A percentile compares a stretch with the other conserved stretches of the same genome.
phyloP scores from a whole-genome alignment of 2,888 invertebrate genomes.

The Limnephilus rhombicus region DNA sequence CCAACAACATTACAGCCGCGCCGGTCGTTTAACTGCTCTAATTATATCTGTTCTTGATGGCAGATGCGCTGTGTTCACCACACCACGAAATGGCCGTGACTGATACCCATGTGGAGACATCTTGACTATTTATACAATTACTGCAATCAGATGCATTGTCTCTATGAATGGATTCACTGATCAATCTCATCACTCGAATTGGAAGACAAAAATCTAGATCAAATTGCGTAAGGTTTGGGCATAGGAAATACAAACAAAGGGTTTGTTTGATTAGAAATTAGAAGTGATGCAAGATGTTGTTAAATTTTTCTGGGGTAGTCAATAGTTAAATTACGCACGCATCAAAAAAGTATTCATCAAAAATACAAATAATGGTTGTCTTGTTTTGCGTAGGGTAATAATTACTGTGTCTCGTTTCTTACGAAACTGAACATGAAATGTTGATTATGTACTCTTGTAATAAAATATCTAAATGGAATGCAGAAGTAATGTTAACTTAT shows the following conservation, averaged over 20 bases:
- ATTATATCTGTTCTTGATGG: background rate
- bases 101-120: conserved; percentile 25
- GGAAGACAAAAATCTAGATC: conserved; percentile 6
- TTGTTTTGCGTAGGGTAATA: background rate
- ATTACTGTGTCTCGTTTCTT: background rate
- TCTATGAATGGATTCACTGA: background rate
- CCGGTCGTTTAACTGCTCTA: background rate
- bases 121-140: conserved; percentile 40
- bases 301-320: background rate
- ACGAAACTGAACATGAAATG: no score
- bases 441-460: no score
- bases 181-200: background rate
- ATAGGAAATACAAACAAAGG: conserved; percentile 20
- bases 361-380: background rate
- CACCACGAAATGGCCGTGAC: conserved; percentile 38
- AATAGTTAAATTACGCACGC: background rate
- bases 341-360: background rate
- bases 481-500: no score
- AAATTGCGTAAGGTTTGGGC: background rate
- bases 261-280: background rate
- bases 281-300: background rate
- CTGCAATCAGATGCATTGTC: background rate
- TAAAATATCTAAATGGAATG: no score
- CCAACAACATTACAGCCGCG: conserved; percentile 29
- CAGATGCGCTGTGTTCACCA: background rate